Evolutionary conservation across 2,113 vertebrate genomes (phyloP).

Genomic region (Myotis brandtii): DNA sequence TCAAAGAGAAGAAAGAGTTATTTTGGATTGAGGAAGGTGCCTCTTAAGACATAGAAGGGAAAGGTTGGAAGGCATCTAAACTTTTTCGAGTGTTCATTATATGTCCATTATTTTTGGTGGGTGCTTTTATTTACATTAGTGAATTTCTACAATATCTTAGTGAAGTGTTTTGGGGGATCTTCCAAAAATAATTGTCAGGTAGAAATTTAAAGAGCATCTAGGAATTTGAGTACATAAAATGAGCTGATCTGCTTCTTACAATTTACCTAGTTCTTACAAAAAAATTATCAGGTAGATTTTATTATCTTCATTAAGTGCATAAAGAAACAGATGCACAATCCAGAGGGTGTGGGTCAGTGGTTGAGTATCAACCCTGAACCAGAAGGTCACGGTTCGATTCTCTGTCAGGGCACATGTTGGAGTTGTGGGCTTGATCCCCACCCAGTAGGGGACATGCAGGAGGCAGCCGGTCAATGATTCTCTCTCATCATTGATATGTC

Average conservation of each 20-base stretch:
- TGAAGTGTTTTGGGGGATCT: neutral
- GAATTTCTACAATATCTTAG: neutral
- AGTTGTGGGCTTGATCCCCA: no score
- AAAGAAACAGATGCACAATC: neutral
- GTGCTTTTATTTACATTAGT: slow-evolving; percentile 15
- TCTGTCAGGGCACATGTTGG: no score
- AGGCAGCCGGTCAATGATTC: no score
- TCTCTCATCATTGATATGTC: no score
- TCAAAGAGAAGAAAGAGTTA: neutral
- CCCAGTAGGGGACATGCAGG: no score
- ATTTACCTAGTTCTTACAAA: neutral
- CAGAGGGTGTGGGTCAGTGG: no score
- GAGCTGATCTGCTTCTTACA: neutral
- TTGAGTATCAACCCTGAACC: no score
- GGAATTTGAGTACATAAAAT: neutral
- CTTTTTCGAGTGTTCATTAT: neutral
- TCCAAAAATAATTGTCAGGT: neutral
- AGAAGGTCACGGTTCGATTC: no score
- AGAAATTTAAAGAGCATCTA: neutral
- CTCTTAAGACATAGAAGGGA: neutral
- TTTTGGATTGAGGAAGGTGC: neutral
- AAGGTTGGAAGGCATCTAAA: neutral
- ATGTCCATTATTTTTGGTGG: neutral
- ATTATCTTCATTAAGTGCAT: slow-evolving; percentile 4
- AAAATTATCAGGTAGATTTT: neutral